Evolutionary conservation across 2,797 vertebrate genomes (phyloP), one percentile per base, ranked within the genome.

Genomic region (Avahi laniger): DNA sequence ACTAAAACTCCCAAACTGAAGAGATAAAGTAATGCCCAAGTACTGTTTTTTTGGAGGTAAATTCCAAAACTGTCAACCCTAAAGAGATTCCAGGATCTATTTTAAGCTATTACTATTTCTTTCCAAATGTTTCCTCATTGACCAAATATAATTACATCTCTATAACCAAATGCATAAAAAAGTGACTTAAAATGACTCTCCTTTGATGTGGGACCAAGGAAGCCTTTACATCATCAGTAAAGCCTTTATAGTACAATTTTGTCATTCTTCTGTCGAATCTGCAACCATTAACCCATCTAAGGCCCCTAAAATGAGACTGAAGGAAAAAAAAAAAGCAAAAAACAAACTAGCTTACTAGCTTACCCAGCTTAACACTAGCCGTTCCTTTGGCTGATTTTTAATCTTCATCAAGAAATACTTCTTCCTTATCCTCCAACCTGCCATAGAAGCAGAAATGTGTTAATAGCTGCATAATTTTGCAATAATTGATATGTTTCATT

Each of bases 351-450:
- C 98, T 98, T 98, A 99, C 99, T 63, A 84, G 98, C 98, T 98
- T 98, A 99, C 99, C 99, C 99, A 99, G 98, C 99, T 99, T 98
- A 99, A 98, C 87, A 99, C 98, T 28, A 99, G 99, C 20, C 99
- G 98, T 89, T 99, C 99, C 98, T 99, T 99, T 96, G 99, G 99
- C 97, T 99, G 99, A 97, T 99, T 99, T 98, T 99, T 99, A 98
- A 99, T 99, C 98, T 99, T 99, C 98, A 99, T 99, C 94, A 99
- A 98, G 97, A 99, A 99, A 95, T 99, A 99, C 97, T 99, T 99
- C 99, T 99, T 99, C 98, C 99, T 99, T 98, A 99, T 99, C 96
- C 99, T 99, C 99, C 99, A 99, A 78, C 99, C 99, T 99, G 91
- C 91, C 93, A 96, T 38, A 75, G 95, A 96, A 97, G 85, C 83